Evolutionary conservation across 2,113 vertebrate genomes (phyloP), one percentile per base, ranked within the genome.

Genomic region (Crotalus tigris): DNA sequence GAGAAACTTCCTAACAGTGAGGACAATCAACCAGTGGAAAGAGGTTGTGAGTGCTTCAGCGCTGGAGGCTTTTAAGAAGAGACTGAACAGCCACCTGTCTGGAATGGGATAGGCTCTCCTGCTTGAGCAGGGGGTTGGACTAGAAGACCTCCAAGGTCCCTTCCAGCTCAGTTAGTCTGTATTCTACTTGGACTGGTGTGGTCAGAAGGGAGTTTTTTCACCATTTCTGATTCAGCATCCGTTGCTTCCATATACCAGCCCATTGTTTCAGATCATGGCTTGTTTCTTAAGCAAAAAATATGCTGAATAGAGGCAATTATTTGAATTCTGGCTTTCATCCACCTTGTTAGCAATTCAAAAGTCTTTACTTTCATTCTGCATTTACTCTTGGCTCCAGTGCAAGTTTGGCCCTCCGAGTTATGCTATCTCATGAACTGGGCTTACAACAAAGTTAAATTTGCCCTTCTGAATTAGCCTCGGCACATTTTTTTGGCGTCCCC

Each of bases 221-320:
- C 58, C 0, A 0, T 49, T 90, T 94, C 85, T 95, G 90, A 92
- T 87, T 95, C 90, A 26, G 51, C 89, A 33, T 90, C 94, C 95
- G 1, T 93, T 87, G 92, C 94, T 93, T 49, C 69, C 69, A 59
- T 54, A 94, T 92, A 94, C 91, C 94, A 93, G 85, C 2, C 59
- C 90, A 92, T 95, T 97, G 94, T 96, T 89, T 90, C 53, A 94
- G 91, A 92, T 92, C 92, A 90, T 51, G 93, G 49, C 93, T 95
- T 81, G 15, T 93, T 94, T 91, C 87, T 94, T 55, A 95, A 94
- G 92, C 92, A 24, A 85, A 94, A 49, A 81, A 90, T n/a, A 91
- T 33, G n/a, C 69, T 97, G 94, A 97, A 97, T 95, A 91, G 95
- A 95, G 24, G 95, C 95, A 94, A 96, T 97, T 96, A 90, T 96